Base-by-base conservation (phyloP, 1,140 invertebrate species). In the Rhopalosiphum padi region DNA sequence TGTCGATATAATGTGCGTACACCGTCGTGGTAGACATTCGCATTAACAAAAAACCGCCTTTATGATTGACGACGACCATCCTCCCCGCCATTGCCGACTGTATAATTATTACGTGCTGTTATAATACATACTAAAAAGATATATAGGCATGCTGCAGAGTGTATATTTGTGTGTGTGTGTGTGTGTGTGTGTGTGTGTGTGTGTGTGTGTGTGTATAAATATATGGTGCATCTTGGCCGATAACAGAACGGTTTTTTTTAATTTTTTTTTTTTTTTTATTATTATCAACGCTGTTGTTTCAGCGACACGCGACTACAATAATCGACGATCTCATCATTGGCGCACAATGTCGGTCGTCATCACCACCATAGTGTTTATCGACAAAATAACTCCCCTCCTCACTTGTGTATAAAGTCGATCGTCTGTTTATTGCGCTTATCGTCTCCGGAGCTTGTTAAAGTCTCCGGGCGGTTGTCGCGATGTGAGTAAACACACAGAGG, bases 371-470 rank as follows among this genome's bases (percentile, higher is more conserved):
- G 55, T 43, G 89, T 90, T 90, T 90, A 90, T 90, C 89, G 23
- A 90, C 53, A 68, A 43, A 55, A 43, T 90, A 90, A 90, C 55
- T 37, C 11, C 15, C 15, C 11, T 25, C 37, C 53, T 55, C 23
- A 53, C 55, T 60, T 11, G 55, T 60, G 30, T n/a, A 77, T n/a
- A 21, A 77, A 11, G 88, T 37, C 22, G 22, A 37, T 60, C 35
- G 23, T 41, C 37, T 90, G 53, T 90, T 90, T 90, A 37, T 90
- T 30, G 37, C 37, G 53, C 55, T 90, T 90, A 90, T 90, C 89
- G 25, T 60, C 23, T 41, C 53, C 41, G 89, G 37, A 43, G 48
- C 88, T 89, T 55, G 89, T 90, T 90, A 41, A 90, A 90, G 89
- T 90, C 89, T 90, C 89, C 55, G 23, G 37, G 89, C 55, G 55